Percentiles rank a stretch among this genome's conserved stretches.
These are phyloP conservation scores for Leucophenga varia DNA, from an alignment of 1,140 invertebrate genomes.

Conservation along the genomic window DNA sequence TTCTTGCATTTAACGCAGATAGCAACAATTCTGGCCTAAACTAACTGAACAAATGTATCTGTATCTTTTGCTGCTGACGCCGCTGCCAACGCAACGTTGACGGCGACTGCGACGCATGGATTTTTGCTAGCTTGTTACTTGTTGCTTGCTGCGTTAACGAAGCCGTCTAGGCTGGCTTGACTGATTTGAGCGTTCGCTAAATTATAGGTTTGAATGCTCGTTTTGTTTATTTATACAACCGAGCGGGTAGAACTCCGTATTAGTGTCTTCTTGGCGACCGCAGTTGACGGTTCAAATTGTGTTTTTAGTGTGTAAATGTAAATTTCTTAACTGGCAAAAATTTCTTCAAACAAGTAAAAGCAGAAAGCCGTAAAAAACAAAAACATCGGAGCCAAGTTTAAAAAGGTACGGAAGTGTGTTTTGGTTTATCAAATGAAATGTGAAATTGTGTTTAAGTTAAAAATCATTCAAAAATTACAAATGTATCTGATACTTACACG, in stretches of 20 bases:
- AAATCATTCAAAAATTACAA: too few species aligned
- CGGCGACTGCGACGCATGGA: slow-evolving; percentile 8
- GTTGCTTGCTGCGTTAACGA: too few species aligned
- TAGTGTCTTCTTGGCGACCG: slow-evolving; percentile 54
- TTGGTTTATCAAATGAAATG: too few species aligned
- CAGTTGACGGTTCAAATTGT: slow-evolving; percentile 32
- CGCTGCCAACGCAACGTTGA: background rate
- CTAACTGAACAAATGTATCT: too few species aligned
- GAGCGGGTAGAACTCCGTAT: slow-evolving; percentile 49
- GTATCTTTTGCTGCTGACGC: slow-evolving; percentile 19
- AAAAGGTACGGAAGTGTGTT: slow-evolving; percentile 50
- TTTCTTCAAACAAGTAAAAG: too few species aligned
- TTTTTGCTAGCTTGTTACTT: too few species aligned
- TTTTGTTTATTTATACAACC: slow-evolving; percentile 55
- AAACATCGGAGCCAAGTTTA: too few species aligned
- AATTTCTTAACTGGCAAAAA: too few species aligned
- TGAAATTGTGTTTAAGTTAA: too few species aligned
- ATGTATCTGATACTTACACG: too few species aligned
- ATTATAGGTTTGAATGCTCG: background rate
- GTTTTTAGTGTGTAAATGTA: slow-evolving; percentile 17
- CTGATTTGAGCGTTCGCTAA: slow-evolving; percentile 12
- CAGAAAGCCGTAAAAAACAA: slow-evolving; percentile 6
- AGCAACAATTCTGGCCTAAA: too few species aligned
- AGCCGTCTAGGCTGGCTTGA: slow-evolving; percentile 20
- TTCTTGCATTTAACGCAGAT: slow-evolving; percentile 6